Conservation (phyloP, 2,797 vertebrate genomes). For the Apogon talboti region DNA sequence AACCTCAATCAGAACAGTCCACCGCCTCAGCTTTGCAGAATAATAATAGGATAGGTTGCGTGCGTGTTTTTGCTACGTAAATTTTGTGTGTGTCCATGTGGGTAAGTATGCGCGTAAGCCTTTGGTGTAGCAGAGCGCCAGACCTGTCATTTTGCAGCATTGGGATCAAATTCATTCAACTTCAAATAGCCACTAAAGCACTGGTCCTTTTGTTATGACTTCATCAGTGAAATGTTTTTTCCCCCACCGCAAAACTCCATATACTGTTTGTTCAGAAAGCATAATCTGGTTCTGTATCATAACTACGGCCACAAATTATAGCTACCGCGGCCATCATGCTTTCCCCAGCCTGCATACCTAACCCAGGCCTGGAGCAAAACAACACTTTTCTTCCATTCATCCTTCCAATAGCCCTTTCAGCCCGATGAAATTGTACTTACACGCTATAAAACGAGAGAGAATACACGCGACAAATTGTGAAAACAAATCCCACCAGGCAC, state of each 20-base stretch:
- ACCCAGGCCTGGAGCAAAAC: conserved; percentile 61
- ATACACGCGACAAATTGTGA: conserved; percentile 59
- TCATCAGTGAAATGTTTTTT: conserved; percentile 76
- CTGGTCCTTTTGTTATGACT: conserved; percentile 75
- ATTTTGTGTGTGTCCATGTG: conserved; percentile 35
- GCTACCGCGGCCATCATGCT: conserved; percentile 59
- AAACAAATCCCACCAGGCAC: conserved; percentile 48
- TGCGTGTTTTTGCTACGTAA: conserved; percentile 26
- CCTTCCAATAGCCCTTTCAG: conserved; percentile 70
- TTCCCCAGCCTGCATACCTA: conserved; percentile 58
- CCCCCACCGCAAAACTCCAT: conserved; percentile 71
- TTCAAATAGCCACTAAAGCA: conserved; percentile 65
- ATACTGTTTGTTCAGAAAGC: conserved; percentile 74
- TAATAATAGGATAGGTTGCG: conserved; percentile 63
- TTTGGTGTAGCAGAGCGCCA: conserved; percentile 45
- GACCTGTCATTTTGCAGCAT: conserved; percentile 62
- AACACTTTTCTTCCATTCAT: conserved; percentile 77
- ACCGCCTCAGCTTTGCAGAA: conserved; percentile 50
- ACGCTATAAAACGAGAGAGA: conserved; percentile 73
- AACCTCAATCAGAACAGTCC: conserved; percentile 71
- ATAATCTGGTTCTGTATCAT: conserved; percentile 71
- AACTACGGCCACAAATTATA: conserved; percentile 78
- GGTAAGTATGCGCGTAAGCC: conserved; percentile 19
- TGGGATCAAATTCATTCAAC: conserved; percentile 69
- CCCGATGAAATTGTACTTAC: conserved; percentile 65